phyloP scores from a whole-genome alignment of 2,888 invertebrate genomes.

The Aphrophora alni region DNA sequence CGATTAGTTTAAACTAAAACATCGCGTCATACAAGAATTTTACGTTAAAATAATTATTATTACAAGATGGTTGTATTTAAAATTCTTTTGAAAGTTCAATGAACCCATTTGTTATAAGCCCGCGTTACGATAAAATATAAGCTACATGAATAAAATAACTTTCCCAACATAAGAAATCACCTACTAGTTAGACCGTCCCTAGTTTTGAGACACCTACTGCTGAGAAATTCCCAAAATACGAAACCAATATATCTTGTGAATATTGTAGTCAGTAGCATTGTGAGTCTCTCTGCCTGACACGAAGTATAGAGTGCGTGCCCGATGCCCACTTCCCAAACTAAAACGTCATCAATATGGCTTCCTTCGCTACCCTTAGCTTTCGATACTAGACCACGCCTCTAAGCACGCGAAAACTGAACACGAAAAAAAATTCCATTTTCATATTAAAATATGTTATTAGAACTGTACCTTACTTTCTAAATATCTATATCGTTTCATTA shows the following conservation, averaged over 20 bases:
- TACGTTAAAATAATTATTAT: no score
- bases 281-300: background rate
- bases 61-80: no score
- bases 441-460: background rate
- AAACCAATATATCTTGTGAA: background rate
- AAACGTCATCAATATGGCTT: conserved; percentile 2
- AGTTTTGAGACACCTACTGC: background rate
- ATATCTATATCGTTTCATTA: no score
- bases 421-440: background rate
- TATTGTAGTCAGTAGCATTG: background rate
- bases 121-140: no score
- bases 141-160: no score
- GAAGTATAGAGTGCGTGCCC: background rate
- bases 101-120: no score
- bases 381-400: background rate
- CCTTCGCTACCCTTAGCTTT: conserved; percentile 1
- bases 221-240: conserved; percentile 2
- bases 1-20: no score
- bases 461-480: background rate
- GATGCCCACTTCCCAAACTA: background rate
- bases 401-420: background rate
- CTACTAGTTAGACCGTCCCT: background rate
- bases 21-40: no score
- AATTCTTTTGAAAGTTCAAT: no score
- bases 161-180: no score